These are phyloP conservation scores for Somateria mollissima DNA, from an alignment of 2,797 vertebrate species.

Conservation along the genomic window DNA sequence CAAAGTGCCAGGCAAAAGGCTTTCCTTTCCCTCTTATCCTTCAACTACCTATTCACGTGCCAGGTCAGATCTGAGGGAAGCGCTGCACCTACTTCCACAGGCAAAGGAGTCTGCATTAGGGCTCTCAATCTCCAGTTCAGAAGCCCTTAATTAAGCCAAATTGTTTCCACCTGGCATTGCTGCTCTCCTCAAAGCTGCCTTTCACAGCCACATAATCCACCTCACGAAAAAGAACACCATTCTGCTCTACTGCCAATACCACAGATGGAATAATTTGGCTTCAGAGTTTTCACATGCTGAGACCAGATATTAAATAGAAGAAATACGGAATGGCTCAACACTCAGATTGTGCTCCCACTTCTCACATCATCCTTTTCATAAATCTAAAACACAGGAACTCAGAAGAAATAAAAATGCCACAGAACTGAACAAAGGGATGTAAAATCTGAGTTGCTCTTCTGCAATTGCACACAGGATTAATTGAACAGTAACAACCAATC, in stretches of 20 bases:
- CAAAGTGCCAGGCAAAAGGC: not conserved
- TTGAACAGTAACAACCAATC: not conserved
- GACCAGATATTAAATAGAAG: conserved; percentile 70
- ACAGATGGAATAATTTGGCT: conserved; percentile 58
- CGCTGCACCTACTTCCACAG: fast-evolving
- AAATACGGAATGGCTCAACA: conserved; percentile 3
- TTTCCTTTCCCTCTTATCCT: not conserved
- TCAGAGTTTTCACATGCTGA: conserved; percentile 67
- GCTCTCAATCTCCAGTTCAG: not conserved
- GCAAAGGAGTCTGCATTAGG: not conserved
- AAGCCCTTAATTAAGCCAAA: conserved; percentile 51
- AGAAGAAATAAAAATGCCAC: conserved; percentile 45
- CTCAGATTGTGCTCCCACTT: conserved; percentile 66
- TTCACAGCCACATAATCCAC: conserved; percentile 38
- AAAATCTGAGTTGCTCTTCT: not conserved
- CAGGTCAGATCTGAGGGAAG: not conserved
- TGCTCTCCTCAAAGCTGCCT: conserved; percentile 38
- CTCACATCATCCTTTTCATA: conserved; percentile 70
- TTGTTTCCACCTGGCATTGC: conserved; percentile 40
- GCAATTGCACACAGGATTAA: not conserved
- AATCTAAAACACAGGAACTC: conserved; percentile 69
- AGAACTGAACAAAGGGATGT: not conserved
- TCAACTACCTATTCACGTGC: fast-evolving
- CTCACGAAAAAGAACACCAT: conserved; percentile 27
- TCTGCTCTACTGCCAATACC: conserved; percentile 19